Conservation (phyloP, 2,113 vertebrate genomes). For the Crypturellus undulatus region DNA sequence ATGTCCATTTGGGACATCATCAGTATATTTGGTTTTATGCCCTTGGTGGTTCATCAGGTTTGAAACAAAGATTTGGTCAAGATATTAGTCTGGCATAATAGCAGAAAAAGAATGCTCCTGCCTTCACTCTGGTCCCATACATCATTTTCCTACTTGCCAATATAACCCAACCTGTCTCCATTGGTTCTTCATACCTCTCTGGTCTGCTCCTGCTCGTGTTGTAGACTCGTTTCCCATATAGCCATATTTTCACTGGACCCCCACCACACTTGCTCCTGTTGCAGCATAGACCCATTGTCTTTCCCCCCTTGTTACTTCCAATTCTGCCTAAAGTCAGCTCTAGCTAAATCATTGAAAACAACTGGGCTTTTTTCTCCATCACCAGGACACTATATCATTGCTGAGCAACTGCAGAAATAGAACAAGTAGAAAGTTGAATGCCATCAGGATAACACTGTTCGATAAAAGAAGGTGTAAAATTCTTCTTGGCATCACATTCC, state of each 20-base stretch:
- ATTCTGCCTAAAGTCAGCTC: neutral
- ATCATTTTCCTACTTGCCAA: neutral
- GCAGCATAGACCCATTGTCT: fast-evolving
- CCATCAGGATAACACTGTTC: neutral
- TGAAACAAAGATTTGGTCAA: neutral
- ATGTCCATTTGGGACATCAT: neutral
- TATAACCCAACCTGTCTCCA: neutral
- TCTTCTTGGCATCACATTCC: neutral
- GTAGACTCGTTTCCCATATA: neutral
- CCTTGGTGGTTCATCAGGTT: neutral
- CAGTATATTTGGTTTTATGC: neutral
- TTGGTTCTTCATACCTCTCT: neutral
- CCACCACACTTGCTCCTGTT: neutral
- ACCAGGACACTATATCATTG: neutral
- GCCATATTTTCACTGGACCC: neutral
- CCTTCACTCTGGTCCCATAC: neutral
- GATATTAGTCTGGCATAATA: neutral
- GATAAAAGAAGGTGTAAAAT: neutral
- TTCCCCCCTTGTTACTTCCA: fast-evolving
- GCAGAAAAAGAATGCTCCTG: neutral
- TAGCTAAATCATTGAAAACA: neutral
- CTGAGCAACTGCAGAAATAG: neutral
- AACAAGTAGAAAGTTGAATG: neutral
- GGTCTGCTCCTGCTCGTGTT: neutral
- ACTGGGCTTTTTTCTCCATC: neutral